Percentiles rank a stretch among this genome's conserved stretches.
Conservation (phyloP, 2,113 vertebrate species). For the Cranoglanis bouderius region DNA sequence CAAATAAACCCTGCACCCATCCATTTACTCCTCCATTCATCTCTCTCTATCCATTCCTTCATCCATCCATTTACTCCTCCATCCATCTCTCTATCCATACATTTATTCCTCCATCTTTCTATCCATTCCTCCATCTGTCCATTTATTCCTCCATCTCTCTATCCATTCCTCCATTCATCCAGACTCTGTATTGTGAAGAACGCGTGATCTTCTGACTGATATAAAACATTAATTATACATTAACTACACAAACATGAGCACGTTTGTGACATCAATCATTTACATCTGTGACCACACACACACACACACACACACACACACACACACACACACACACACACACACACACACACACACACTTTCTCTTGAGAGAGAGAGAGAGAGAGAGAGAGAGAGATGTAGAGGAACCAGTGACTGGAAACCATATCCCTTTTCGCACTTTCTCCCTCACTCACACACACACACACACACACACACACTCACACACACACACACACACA, state of each 20-base stretch:
- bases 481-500: too few relatives aligned
- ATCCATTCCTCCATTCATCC: neutral
- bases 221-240: neutral
- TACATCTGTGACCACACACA: slow-evolving; percentile 12
- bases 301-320: slow-evolving; percentile 20
- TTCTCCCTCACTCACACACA: too few relatives aligned
- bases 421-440: too few relatives aligned
- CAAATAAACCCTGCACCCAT: neutral
- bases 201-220: neutral
- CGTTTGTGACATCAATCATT: neutral
- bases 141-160: neutral
- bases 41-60: neutral
- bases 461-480: too few relatives aligned
- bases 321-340: too few relatives aligned
- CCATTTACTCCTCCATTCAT: neutral
- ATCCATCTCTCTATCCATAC: neutral
- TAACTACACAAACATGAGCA: neutral
- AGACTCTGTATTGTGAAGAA: neutral
- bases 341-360: too few relatives aligned
- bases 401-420: too few relatives aligned
- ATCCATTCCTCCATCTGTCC: neutral
- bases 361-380: too few relatives aligned
- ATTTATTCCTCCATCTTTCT: neutral
- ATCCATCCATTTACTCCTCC: neutral
- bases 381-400: too few relatives aligned